Percentiles rank a stretch among this genome's conserved stretches.
phyloP scores from a whole-genome alignment of 2,888 invertebrate species.

The Coelinius sp. region DNA sequence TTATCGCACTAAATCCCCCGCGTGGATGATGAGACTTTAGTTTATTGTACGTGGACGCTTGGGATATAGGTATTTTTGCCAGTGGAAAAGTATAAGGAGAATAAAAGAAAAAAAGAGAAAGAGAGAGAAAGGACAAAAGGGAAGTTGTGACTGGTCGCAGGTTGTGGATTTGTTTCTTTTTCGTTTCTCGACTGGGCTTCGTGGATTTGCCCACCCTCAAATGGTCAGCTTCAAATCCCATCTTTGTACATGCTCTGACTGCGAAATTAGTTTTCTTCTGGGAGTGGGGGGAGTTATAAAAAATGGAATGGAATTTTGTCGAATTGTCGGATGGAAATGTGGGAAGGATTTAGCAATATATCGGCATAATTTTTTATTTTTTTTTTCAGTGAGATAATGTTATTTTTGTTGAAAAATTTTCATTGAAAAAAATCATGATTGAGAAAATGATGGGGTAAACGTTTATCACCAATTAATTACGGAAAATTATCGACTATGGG shows the following conservation, averaged over 20 bases:
- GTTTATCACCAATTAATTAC: slow-evolving; percentile 59
- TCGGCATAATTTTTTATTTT: background rate
- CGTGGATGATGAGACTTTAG: slow-evolving; percentile 70
- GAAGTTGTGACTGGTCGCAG: slow-evolving; percentile 2
- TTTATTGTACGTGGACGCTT: slow-evolving; percentile 67
- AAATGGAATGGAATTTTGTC: slow-evolving; percentile 18
- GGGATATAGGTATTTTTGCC: slow-evolving; percentile 30
- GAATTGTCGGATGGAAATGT: background rate
- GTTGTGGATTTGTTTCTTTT: slow-evolving; percentile 45
- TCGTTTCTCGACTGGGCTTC: background rate
- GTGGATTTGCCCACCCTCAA: slow-evolving; percentile 23
- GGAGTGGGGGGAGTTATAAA: slow-evolving; percentile 42
- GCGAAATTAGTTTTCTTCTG: slow-evolving; percentile 62
- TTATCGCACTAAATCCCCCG: slow-evolving; percentile 68
- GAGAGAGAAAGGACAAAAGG: too few relatives aligned
- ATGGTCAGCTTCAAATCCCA: slow-evolving; percentile 59
- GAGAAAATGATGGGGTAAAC: background rate
- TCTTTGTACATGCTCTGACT: slow-evolving; percentile 62
- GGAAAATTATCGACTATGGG: slow-evolving; percentile 49
- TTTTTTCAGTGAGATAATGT: background rate
- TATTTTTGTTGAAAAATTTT: background rate
- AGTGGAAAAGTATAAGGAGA: slow-evolving; percentile 23
- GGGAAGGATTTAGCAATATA: background rate
- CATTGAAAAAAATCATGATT: too few relatives aligned
- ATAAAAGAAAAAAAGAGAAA: slow-evolving; percentile 21